Conservation (phyloP, 2,797 vertebrate genomes). For the Dryobates pubescens region DNA sequence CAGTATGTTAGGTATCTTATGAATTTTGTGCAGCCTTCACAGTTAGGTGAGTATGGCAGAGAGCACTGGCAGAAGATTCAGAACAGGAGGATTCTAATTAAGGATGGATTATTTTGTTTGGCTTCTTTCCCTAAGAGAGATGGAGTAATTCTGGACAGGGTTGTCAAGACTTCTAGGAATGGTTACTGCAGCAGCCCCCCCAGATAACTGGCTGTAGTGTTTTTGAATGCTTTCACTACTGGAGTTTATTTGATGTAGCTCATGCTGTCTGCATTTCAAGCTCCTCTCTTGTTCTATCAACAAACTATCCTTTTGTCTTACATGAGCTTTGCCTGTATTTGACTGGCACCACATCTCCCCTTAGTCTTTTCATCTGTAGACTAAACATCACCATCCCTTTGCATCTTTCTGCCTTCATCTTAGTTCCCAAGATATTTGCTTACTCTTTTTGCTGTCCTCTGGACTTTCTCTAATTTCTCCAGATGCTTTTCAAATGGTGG, state of each 20-base stretch:
- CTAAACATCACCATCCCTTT: not conserved
- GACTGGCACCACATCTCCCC: not conserved
- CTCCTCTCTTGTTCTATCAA: not conserved
- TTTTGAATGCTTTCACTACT: not conserved
- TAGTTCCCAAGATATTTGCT: not conserved
- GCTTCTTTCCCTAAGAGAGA: not conserved
- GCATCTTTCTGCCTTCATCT: not conserved
- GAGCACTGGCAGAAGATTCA: not conserved
- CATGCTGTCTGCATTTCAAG: not conserved
- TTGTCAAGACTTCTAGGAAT: not conserved
- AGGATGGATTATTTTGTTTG: not conserved
- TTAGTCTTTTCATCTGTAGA: not conserved
- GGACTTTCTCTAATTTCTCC: not conserved
- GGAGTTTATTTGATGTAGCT: not conserved
- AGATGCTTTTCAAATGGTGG: constrained; percentile 2
- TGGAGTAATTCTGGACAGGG: not conserved
- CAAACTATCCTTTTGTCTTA: not conserved
- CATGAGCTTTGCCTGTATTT: not conserved
- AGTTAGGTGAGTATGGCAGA: not conserved
- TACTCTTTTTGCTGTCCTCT: not conserved
- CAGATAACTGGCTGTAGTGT: not conserved
- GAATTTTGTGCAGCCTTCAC: not conserved
- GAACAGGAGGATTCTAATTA: not conserved
- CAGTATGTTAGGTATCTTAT: not conserved
- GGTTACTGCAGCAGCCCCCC: not conserved